These are phyloP conservation scores for Nothura maculosa DNA, from an alignment of 2,797 vertebrate genomes.

Conservation along the genomic window DNA sequence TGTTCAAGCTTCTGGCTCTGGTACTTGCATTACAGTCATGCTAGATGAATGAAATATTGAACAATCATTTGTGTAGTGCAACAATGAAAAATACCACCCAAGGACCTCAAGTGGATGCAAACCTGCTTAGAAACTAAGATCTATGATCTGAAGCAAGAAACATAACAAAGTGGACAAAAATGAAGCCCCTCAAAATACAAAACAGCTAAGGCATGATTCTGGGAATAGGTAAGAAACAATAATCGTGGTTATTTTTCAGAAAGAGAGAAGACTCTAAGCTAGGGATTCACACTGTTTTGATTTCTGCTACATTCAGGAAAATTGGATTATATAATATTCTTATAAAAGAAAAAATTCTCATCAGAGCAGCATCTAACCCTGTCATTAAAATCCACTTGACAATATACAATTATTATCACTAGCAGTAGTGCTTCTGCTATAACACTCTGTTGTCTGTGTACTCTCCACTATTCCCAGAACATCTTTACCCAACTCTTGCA, in stretches of 20 bases:
- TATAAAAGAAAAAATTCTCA: not conserved
- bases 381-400: constrained; percentile 5
- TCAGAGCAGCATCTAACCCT: not conserved
- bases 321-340: not conserved
- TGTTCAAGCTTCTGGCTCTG: not conserved
- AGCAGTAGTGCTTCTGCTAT: not conserved
- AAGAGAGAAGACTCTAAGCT: not conserved
- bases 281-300: not conserved
- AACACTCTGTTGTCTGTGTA: not conserved
- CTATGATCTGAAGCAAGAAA: not conserved
- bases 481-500: not conserved
- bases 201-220: not conserved
- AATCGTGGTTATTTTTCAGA: not conserved
- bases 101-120: not conserved
- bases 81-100: not conserved
- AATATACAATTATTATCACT: constrained; percentile 2
- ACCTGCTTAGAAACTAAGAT: not conserved
- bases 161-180: not conserved
- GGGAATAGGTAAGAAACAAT: not conserved
- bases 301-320: not conserved
- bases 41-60: not conserved
- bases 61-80: not conserved
- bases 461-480: not conserved
- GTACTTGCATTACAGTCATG: not conserved
- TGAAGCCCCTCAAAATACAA: not conserved